Conservation (phyloP, 2,797 vertebrate species). For the Lithobates sylvaticus region DNA sequence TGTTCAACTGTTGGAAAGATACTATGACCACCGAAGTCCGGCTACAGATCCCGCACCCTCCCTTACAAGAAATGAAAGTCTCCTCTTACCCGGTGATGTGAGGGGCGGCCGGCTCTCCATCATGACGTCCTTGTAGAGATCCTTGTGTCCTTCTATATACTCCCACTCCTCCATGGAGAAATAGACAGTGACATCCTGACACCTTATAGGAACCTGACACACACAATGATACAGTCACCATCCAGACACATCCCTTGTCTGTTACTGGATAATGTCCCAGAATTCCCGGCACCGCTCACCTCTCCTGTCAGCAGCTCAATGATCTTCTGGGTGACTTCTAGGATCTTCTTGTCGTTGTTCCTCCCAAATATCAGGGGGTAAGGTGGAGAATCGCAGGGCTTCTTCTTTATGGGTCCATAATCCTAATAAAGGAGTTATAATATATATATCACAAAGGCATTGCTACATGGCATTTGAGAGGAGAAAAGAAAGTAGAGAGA, state of each 20-base stretch:
- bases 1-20: not conserved
- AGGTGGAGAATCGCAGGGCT: not conserved
- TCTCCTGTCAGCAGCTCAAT: not conserved
- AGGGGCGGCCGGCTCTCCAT: not conserved
- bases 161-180: not conserved
- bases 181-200: not conserved
- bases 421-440: not conserved
- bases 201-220: too few species aligned
- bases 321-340: constrained; percentile 1
- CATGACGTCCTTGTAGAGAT: not conserved
- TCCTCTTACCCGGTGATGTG: not conserved
- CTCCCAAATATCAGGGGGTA: not conserved
- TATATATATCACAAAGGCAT: too few species aligned
- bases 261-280: not conserved
- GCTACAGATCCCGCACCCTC: not conserved
- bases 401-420: not conserved
- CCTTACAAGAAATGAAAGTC: not conserved
- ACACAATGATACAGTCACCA: not conserved
- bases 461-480: too few species aligned
- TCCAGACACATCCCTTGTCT: not conserved
- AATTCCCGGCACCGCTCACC: not conserved
- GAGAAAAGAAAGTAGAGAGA: too few species aligned
- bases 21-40: not conserved
- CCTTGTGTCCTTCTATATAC: not conserved
- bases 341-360: not conserved